phyloP scores from a whole-genome alignment of 35 echinoderm and acorn worm species.

The Lytechinus pictus region DNA sequence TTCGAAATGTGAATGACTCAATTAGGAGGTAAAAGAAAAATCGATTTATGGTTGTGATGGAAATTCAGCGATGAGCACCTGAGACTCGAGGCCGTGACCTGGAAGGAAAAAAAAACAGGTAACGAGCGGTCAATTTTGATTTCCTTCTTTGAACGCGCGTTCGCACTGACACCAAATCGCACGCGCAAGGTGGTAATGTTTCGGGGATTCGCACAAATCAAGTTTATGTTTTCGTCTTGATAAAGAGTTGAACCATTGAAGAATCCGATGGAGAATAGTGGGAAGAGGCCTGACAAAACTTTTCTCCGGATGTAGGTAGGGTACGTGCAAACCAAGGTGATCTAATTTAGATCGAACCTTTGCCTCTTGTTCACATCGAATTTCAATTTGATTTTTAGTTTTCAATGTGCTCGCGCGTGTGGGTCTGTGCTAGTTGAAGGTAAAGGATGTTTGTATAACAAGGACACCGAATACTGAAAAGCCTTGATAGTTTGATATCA shows the following conservation, averaged over 20 bases:
- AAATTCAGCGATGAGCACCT: background rate
- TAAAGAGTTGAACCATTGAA: background rate
- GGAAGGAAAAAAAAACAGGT: background rate
- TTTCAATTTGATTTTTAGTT: background rate
- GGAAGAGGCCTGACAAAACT: background rate
- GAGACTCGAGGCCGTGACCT: background rate
- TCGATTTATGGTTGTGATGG: background rate
- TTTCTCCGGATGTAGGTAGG: background rate
- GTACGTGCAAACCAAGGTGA: background rate
- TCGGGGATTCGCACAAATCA: background rate
- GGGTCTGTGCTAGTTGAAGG: background rate
- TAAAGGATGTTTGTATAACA: too few species aligned
- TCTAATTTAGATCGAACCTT: background rate
- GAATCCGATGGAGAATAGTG: background rate
- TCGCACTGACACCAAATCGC: background rate
- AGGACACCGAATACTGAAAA: too few species aligned
- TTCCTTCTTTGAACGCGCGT: background rate
- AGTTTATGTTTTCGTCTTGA: background rate
- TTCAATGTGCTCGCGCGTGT: background rate
- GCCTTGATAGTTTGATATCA: too few species aligned
- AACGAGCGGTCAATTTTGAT: background rate
- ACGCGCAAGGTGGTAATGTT: background rate
- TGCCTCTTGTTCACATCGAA: background rate
- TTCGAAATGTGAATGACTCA: constrained; percentile 18
- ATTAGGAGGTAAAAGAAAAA: constrained; percentile 5